Evolutionary conservation across 1,140 invertebrate species (phyloP).

Genomic region (Atta cephalotes): DNA sequence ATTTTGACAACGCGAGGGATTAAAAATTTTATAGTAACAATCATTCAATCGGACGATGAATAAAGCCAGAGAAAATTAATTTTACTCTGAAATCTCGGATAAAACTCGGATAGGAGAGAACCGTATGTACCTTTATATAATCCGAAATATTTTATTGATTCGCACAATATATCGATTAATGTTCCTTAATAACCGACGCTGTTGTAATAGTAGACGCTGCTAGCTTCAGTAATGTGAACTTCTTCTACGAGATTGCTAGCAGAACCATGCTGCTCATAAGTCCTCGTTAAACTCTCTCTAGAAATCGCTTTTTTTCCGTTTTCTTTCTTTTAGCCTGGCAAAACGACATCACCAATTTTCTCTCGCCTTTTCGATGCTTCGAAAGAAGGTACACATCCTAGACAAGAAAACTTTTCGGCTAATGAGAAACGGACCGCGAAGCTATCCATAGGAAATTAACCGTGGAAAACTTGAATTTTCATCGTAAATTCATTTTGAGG

Average conservation of each 20-base stretch:
- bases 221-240: slow-evolving; percentile 13
- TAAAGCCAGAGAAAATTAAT: slow-evolving; percentile 31
- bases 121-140: neutral
- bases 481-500: slow-evolving; percentile 40
- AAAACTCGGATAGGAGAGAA: neutral
- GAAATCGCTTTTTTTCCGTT: slow-evolving; percentile 25
- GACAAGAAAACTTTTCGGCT: slow-evolving; percentile 59
- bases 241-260: slow-evolving; percentile 55
- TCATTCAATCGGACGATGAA: slow-evolving; percentile 24
- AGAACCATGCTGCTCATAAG: slow-evolving; percentile 65
- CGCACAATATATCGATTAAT: neutral
- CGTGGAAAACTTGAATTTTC: slow-evolving; percentile 45
- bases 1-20: slow-evolving; percentile 5
- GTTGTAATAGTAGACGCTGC: neutral
- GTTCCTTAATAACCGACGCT: slow-evolving; percentile 10
- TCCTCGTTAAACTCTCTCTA: slow-evolving; percentile 69
- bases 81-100: slow-evolving; percentile 1
- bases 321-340: neutral
- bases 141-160: slow-evolving; percentile 27
- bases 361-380: slow-evolving; percentile 43
- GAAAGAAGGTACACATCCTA: neutral
- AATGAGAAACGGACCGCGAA: slow-evolving; percentile 53
- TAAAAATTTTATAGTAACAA: slow-evolving; percentile 25
- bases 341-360: slow-evolving; percentile 62
- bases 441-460: slow-evolving; percentile 40